Conservation (phyloP, 2,113 vertebrate species). For the Dicrurus megarhynchus region DNA sequence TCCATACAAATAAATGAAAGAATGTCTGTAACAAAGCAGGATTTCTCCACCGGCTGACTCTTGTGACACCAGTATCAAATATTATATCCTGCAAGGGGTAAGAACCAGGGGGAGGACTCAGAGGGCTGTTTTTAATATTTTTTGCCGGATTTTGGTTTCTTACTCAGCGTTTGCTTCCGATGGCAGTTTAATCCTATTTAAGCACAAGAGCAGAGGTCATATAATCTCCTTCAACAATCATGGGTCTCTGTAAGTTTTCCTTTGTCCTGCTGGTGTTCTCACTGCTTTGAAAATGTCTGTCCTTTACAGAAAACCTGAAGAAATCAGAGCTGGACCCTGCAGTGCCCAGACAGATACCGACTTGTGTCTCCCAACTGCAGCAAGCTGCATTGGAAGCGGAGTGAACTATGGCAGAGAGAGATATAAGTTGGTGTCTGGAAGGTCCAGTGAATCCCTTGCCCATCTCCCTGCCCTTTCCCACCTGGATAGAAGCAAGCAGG, state of each 20-base stretch:
- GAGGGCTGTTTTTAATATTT: neutral
- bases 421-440: accelerated
- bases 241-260: neutral
- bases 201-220: neutral
- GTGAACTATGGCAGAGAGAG: neutral
- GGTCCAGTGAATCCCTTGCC: neutral
- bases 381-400: neutral
- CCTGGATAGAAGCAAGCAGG: neutral
- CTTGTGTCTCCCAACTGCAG: neutral
- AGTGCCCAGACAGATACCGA: neutral
- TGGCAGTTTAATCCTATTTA: neutral
- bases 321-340: neutral
- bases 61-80: neutral
- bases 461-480: neutral
- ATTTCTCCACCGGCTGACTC: neutral
- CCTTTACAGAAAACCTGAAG: neutral
- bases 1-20: neutral
- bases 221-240: neutral
- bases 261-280: neutral
- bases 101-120: neutral
- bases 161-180: neutral
- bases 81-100: neutral
- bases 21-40: neutral
- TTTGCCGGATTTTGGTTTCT: neutral
- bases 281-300: neutral